Percentiles rank a stretch among this genome's conserved stretches.
phyloP scores from a whole-genome alignment of 1,140 invertebrate genomes.

The Lepidostoma basale region DNA sequence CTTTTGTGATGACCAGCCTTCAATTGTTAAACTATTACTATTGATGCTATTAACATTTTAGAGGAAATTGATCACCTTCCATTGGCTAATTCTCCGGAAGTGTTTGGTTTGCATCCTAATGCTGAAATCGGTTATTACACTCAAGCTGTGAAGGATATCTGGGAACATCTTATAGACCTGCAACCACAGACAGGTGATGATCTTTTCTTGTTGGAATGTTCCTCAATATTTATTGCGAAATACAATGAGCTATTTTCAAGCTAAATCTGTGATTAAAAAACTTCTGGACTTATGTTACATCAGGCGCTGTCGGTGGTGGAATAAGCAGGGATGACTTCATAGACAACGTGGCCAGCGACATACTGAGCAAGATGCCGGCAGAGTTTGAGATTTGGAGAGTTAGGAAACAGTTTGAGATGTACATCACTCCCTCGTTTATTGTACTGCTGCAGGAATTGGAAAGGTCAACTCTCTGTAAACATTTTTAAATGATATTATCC shows the following conservation, averaged over 20 bases:
- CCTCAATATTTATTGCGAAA: conserved; percentile 51
- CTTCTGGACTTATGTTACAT: not conserved
- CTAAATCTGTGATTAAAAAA: conserved; percentile 32
- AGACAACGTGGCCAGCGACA: conserved; percentile 76
- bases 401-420: conserved; percentile 75
- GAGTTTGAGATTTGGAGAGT: conserved; percentile 80
- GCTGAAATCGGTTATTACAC: conserved; percentile 93
- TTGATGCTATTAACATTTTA: no score
- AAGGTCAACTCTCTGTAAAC: conserved; percentile 54
- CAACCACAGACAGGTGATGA: conserved; percentile 82
- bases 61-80: conserved; percentile 75
- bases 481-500: no score
- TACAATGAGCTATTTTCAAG: conserved; percentile 57
- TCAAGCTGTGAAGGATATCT: conserved; percentile 81
- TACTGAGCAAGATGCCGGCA: conserved; percentile 73
- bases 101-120: conserved; percentile 90
- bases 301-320: conserved; percentile 7
- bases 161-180: conserved; percentile 80
- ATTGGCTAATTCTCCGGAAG: conserved; percentile 78
- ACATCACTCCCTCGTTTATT: conserved; percentile 79
- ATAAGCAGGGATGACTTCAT: conserved; percentile 80
- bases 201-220: not conserved
- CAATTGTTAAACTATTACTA: no score
- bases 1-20: no score
- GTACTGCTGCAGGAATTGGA: conserved; percentile 90